Evolutionary conservation across 2,888 invertebrate species (phyloP), one percentile per base, ranked within the genome.

Genomic region (Rhorus exstirpatorius): DNA sequence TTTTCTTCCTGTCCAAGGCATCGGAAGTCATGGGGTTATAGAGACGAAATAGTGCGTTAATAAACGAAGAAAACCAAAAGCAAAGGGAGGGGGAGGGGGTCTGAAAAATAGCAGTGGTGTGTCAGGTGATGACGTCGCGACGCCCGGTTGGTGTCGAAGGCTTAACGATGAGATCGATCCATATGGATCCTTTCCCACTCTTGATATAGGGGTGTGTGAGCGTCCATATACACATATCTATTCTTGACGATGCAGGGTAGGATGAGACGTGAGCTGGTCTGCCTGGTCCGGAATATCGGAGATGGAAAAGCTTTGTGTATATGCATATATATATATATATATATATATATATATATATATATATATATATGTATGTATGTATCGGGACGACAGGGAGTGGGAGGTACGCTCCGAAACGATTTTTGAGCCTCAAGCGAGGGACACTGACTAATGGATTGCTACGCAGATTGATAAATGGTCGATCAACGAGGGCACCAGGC

Each of bases 381-480:
- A 53, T 49, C 14, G 51, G 31, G n/a, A n/a, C 14, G 38, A 60
- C 60, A 65, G 67, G 55, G 63, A 72, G 65, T 77, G 77, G 83
- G 49, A 81, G 72, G 80, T 85, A 79, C 81, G 67, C 26, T 55
- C n/a, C 21, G 86, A 60, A 84, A 79, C 81, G 86, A 85, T 88
- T 89, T 88, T 88, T 86, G 85, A 88, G 85, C 86, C 83, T 83
- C 79, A 71, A 77, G 86, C 81, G 82, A 81, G 83, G 83, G 90
- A 89, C 90, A 87, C 83, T 89, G 90, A 90, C 88, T 88, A 90
- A 90, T 90, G 89, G 87, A 86, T 88, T 82, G 84, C 82, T 85
- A 77, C 83, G 80, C 83, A 83, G 86, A 89, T 88, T 90, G 90
- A 90, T 89, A 89, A 89, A 90, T 89, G 89, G 87, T 76, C 71